phyloP scores from a whole-genome alignment of 2,888 invertebrate species.

The Xestia c-nigrum region DNA sequence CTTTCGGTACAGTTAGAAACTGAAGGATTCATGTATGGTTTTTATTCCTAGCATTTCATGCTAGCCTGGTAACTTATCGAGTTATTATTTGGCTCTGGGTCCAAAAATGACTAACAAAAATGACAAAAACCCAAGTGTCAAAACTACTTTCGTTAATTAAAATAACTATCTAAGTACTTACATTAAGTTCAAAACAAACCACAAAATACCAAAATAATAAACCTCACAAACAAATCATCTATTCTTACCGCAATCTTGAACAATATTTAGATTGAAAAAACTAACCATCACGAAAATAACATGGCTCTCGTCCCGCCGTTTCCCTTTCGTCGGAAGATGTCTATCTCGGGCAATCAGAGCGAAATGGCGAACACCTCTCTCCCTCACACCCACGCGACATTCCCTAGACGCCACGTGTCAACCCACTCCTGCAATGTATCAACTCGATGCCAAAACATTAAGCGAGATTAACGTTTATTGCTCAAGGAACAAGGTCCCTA shows the following conservation, averaged over 20 bases:
- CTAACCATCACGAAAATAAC: conserved; percentile 80
- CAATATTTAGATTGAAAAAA: conserved; percentile 75
- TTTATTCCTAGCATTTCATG: not conserved
- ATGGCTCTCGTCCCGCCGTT: conserved; percentile 78
- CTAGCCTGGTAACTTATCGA: not conserved
- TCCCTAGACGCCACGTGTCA: conserved; percentile 86
- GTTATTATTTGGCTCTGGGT: not conserved
- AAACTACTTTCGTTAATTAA: conserved; percentile 12
- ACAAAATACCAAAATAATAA: conserved; percentile 39
- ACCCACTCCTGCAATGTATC: conserved; percentile 78
- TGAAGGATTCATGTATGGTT: not conserved
- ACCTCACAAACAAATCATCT: conserved; percentile 45
- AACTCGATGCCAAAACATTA: conserved; percentile 76
- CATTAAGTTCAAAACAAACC: conserved; percentile 20
- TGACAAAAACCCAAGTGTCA: not conserved
- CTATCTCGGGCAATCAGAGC: conserved; percentile 82
- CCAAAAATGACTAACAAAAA: not conserved
- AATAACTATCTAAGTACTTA: not conserved
- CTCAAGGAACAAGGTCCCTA: conserved; percentile 78
- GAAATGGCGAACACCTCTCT: conserved; percentile 75
- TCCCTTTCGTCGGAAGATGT: conserved; percentile 85
- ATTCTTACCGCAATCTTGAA: conserved; percentile 65
- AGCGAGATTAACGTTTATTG: conserved; percentile 82
- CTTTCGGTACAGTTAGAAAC: conserved; percentile 28
- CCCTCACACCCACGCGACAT: conserved; percentile 78